These are phyloP conservation scores for Melipona bicolor DNA, from an alignment of 2,888 invertebrate species.

Conservation along the genomic window DNA sequence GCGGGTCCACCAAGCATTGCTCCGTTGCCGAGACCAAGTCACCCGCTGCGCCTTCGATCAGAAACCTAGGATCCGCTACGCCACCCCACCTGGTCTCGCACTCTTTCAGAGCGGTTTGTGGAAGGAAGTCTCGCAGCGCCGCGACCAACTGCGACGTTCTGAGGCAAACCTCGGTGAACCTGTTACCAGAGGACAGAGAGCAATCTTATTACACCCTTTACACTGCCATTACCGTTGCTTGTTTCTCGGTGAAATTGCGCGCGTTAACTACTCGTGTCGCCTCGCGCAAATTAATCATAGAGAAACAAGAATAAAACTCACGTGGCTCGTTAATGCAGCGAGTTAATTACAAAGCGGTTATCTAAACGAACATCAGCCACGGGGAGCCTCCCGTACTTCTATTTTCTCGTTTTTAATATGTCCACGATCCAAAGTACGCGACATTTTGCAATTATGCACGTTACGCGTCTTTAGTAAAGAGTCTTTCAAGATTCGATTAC, in stretches of 20 bases:
- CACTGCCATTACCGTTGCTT: neutral
- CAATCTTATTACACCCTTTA: slow-evolving; percentile 6
- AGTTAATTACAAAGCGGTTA: slow-evolving; percentile 15
- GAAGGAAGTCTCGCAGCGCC: slow-evolving; percentile 91
- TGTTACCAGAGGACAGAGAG: slow-evolving; percentile 83
- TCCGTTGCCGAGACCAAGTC: slow-evolving; percentile 92
- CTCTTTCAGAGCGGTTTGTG: slow-evolving; percentile 89
- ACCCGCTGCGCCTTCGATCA: slow-evolving; percentile 91
- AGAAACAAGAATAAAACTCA: neutral
- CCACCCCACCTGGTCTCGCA: slow-evolving; percentile 92
- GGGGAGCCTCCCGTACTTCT: too few relatives aligned
- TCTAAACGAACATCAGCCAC: slow-evolving; percentile 19
- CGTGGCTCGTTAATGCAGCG: neutral
- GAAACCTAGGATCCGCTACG: slow-evolving; percentile 91
- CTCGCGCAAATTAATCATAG: neutral
- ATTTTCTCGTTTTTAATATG: too few relatives aligned
- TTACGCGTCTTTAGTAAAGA: too few relatives aligned
- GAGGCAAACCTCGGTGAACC: slow-evolving; percentile 93
- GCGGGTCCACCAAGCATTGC: slow-evolving; percentile 91
- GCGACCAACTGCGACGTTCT: slow-evolving; percentile 92
- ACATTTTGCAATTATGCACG: too few relatives aligned
- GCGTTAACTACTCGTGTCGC: neutral
- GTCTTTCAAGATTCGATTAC: slow-evolving; percentile 76
- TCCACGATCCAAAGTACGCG: too few relatives aligned
- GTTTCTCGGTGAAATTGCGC: neutral